Percentiles rank a stretch among this genome's conserved stretches.
Conservation (phyloP, 2,113 vertebrate genomes). For the Syngnathus floridae region DNA sequence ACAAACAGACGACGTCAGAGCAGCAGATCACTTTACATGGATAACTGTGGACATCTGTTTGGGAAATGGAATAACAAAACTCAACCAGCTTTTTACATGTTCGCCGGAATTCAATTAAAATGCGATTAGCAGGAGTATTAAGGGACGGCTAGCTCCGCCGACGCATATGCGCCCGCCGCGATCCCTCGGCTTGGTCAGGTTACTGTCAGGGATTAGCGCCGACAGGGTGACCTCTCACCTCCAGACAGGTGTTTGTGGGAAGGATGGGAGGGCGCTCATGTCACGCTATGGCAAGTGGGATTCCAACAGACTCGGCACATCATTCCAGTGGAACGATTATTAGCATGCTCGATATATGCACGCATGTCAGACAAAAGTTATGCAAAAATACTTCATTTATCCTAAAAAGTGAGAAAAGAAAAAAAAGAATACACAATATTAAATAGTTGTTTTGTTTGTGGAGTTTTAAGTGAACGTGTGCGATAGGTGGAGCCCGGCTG, state of each 20-base stretch:
- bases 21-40: constrained; percentile 72
- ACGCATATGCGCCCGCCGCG: constrained; percentile 38
- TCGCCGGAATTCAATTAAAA: constrained; percentile 70
- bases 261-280: constrained; percentile 44
- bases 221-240: constrained; percentile 63
- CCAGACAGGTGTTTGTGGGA: constrained; percentile 59
- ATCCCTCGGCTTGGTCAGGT: constrained; percentile 55
- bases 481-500: constrained; percentile 55
- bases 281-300: constrained; percentile 51
- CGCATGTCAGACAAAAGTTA: constrained; percentile 8
- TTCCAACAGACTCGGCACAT: constrained; percentile 37
- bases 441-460: background rate
- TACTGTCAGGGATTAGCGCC: constrained; percentile 62
- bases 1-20: constrained; percentile 68
- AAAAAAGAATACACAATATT: too few relatives aligned
- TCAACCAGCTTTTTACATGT: constrained; percentile 72
- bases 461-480: constrained; percentile 35
- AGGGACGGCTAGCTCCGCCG: constrained; percentile 33
- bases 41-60: constrained; percentile 75
- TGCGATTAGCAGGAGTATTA: constrained; percentile 68
- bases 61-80: constrained; percentile 73
- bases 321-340: constrained; percentile 36
- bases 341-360: constrained; percentile 39
- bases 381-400: background rate
- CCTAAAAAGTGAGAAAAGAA: too few relatives aligned